Evolutionary conservation across 2,888 invertebrate species (phyloP).

Genomic region (Laspeyria flexula): DNA sequence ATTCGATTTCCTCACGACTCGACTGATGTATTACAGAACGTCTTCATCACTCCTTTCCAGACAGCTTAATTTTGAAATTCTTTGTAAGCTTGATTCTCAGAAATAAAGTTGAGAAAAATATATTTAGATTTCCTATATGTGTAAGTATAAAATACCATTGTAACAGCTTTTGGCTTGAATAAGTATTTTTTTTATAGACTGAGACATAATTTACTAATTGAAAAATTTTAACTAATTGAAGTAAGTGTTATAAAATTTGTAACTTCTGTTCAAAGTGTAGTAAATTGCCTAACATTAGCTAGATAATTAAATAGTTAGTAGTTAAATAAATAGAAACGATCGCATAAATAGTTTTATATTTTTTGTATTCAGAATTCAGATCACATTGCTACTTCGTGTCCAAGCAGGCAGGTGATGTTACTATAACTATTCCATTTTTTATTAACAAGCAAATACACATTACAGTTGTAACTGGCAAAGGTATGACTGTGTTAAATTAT

Average conservation of each 20-base stretch:
- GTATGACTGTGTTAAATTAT: slow-evolving; percentile 8
- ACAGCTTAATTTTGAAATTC: slow-evolving; percentile 58
- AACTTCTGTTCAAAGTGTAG: too few species aligned
- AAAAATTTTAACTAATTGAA: too few species aligned
- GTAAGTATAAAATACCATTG: too few species aligned
- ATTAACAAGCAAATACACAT: slow-evolving; percentile 4
- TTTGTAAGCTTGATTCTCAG: slow-evolving; percentile 33
- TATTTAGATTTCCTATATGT: slow-evolving; percentile 7
- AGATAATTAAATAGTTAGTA: too few species aligned
- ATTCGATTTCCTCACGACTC: slow-evolving; percentile 75
- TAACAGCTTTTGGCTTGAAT: too few species aligned
- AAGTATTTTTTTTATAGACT: too few species aligned
- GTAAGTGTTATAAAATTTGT: too few species aligned
- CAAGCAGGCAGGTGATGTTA: slow-evolving; percentile 1
- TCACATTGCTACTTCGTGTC: background rate
- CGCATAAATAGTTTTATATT: background rate
- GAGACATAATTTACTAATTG: too few species aligned
- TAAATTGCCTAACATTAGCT: too few species aligned
- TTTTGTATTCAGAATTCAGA: background rate
- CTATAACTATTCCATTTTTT: background rate
- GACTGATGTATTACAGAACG: slow-evolving; percentile 64
- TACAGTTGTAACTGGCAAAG: slow-evolving; percentile 1
- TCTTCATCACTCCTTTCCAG: slow-evolving; percentile 65
- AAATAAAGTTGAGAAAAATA: slow-evolving; percentile 11
- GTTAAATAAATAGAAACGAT: background rate